These are phyloP conservation scores for Pardosa pseudoannulata DNA, from an alignment of 2,888 invertebrate species.

Conservation along the genomic window DNA sequence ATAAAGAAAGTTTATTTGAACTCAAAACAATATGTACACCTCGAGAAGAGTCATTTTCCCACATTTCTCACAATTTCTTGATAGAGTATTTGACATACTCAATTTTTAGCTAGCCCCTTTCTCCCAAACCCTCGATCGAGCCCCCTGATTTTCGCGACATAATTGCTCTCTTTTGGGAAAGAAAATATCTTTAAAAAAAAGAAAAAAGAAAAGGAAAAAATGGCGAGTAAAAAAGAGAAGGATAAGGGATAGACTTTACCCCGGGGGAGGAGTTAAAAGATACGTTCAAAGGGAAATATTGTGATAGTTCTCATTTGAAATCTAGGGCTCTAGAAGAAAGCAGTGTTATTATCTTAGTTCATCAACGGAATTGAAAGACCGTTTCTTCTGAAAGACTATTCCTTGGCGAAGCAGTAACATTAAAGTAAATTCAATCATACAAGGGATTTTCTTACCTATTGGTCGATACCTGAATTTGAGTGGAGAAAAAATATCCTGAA, in stretches of 20 bases:
- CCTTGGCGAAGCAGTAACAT: not conserved
- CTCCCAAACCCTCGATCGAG: not conserved
- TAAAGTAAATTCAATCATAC: not conserved
- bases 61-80: no score
- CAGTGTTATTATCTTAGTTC: not conserved
- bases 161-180: slow-evolving; percentile 6
- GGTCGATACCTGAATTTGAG: no score
- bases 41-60: no score
- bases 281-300: not conserved
- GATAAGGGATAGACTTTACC: not conserved
- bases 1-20: no score
- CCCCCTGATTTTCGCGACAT: not conserved
- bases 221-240: not conserved
- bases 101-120: not conserved
- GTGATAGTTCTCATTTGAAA: not conserved
- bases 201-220: not conserved
- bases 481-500: no score
- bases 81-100: no score
- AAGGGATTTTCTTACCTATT: no score
- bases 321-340: not conserved
- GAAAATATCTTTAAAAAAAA: not conserved
- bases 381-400: no score
- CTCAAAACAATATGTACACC: no score
- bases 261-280: slow-evolving; percentile 8
- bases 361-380: not conserved